Percentiles rank a stretch among this genome's conserved stretches.
Conservation (phyloP, 2,888 invertebrate species). For the Invenusta paracnida region DNA sequence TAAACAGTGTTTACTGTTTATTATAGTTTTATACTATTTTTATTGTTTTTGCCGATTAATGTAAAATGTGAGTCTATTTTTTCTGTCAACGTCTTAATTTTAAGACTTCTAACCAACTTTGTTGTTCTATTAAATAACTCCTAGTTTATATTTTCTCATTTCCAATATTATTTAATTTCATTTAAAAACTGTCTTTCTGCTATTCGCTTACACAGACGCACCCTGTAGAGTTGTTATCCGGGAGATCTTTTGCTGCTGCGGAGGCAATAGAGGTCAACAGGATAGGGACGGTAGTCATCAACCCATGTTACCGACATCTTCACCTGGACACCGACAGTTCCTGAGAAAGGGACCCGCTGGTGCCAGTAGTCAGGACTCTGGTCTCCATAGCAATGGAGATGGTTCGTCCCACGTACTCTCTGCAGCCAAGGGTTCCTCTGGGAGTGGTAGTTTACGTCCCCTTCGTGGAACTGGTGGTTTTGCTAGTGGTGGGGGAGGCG, state of each 20-base stretch:
- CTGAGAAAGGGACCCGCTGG: not conserved
- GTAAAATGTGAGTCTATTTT: too few species aligned
- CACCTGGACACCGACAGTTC: not conserved
- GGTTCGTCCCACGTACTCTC: not conserved
- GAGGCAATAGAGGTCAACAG: not conserved
- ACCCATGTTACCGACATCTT: not conserved
- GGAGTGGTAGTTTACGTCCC: not conserved
- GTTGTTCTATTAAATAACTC: too few species aligned
- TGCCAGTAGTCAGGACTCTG: slow-evolving; percentile 1
- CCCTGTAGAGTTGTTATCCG: not conserved
- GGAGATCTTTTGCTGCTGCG: not conserved
- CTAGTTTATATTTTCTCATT: too few species aligned
- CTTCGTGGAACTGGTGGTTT: not conserved
- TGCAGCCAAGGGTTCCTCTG: not conserved
- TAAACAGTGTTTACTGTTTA: too few species aligned
- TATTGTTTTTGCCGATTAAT: too few species aligned
- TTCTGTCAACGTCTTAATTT: too few species aligned
- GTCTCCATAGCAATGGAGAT: not conserved
- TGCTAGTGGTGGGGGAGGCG: not conserved
- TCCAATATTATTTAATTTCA: too few species aligned
- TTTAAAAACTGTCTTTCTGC: not conserved
- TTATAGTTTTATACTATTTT: too few species aligned
- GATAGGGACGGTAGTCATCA: not conserved
- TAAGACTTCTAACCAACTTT: too few species aligned
- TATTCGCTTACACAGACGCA: not conserved